phyloP scores from a whole-genome alignment of 2,888 invertebrate species.

The Scrobipalpa atriplicella region DNA sequence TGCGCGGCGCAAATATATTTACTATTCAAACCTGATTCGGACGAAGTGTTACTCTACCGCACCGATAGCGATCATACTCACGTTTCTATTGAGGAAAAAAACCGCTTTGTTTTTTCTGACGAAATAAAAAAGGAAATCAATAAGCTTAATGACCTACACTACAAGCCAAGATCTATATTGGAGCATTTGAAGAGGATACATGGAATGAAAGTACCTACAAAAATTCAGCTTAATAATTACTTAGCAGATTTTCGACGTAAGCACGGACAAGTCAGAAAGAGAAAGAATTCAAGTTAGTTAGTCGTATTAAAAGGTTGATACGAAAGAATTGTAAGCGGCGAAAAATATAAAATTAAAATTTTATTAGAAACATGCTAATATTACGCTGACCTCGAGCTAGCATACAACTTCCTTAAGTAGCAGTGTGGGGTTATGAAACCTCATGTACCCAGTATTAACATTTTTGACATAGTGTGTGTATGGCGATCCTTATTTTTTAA shows the following conservation, averaged over 20 bases:
- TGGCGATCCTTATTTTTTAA: too few relatives aligned
- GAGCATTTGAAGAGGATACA: background rate
- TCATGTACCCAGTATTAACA: too few relatives aligned
- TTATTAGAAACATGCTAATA: too few relatives aligned
- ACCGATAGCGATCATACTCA: conserved; percentile 38
- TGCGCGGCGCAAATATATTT: conserved; percentile 36
- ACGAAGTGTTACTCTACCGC: conserved; percentile 35
- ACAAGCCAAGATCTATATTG: background rate
- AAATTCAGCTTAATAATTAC: background rate
- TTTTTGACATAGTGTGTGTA: too few relatives aligned
- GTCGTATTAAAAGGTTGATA: too few relatives aligned
- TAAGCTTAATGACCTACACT: background rate
- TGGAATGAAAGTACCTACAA: background rate
- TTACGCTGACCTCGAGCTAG: too few relatives aligned
- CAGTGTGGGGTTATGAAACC: too few relatives aligned
- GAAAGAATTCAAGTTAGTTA: background rate
- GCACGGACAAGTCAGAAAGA: background rate
- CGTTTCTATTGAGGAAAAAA: conserved; percentile 30
- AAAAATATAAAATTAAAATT: too few relatives aligned
- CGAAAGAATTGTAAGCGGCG: too few relatives aligned
- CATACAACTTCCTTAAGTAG: too few relatives aligned
- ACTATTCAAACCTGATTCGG: conserved; percentile 32
- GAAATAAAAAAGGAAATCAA: conserved; percentile 26
- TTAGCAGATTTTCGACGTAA: background rate
- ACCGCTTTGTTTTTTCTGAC: conserved; percentile 32